A percentile compares a stretch with the other conserved stretches of the same genome.
These are phyloP conservation scores for Pollenia griseotomentosa DNA, from an alignment of 2,888 invertebrate genomes.

Conservation along the genomic window DNA sequence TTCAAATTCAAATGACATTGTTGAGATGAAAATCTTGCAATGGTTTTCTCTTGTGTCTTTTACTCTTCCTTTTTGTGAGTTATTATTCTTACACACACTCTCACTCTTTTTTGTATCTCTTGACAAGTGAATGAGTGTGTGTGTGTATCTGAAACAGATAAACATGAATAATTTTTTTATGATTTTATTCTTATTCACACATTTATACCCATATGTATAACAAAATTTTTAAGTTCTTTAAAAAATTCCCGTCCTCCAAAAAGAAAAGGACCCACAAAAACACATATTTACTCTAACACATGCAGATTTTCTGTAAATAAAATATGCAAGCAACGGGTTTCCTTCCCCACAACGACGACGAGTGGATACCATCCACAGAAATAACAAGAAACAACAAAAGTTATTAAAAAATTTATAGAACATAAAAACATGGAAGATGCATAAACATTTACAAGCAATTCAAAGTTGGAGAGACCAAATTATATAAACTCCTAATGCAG, in stretches of 20 bases:
- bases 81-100: constrained; percentile 6
- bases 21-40: constrained; percentile 31
- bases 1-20: constrained; percentile 35
- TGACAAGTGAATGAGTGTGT: not conserved
- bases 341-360: not conserved
- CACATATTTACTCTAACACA: constrained; percentile 29
- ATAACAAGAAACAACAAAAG: constrained; percentile 6
- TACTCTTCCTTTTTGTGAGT: not conserved
- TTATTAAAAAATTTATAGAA: constrained; percentile 16
- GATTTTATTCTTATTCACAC: constrained; percentile 12
- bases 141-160: not conserved
- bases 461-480: no score
- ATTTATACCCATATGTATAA: not conserved
- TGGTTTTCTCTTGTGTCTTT: not conserved
- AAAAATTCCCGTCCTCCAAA: not conserved
- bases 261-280: constrained; percentile 12
- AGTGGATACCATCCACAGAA: constrained; percentile 10
- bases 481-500: no score
- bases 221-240: not conserved
- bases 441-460: not conserved
- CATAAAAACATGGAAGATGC: not conserved
- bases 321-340: constrained; percentile 23
- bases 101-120: not conserved
- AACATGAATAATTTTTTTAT: constrained; percentile 9
- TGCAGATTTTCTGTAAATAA: constrained; percentile 45